Conservation (phyloP, 2,113 vertebrate genomes). For the Naja naja region DNA sequence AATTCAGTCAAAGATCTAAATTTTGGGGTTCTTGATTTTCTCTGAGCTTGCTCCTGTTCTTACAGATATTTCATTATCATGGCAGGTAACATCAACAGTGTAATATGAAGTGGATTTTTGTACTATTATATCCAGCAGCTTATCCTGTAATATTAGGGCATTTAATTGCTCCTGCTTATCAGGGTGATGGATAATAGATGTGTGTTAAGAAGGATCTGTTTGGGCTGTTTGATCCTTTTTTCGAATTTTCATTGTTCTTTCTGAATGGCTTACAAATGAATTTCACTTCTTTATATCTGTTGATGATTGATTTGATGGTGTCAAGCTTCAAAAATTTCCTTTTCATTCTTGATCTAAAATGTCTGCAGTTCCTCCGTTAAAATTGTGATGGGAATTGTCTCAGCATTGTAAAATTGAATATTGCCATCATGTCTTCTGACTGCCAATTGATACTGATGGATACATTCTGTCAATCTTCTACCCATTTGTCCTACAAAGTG, state of each 20-base stretch:
- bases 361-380: not conserved
- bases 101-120: not conserved
- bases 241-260: not conserved
- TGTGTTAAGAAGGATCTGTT: not conserved
- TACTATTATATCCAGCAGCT: not conserved
- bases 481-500: not conserved
- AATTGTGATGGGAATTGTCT: not conserved
- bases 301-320: not conserved
- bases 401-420: not conserved
- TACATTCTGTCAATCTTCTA: not conserved
- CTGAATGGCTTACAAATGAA: not conserved
- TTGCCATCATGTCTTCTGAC: not conserved
- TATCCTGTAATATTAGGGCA: not conserved
- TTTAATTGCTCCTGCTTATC: not conserved
- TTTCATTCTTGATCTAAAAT: not conserved
- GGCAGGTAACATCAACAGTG: not conserved
- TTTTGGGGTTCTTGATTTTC: not conserved
- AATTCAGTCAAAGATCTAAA: not conserved
- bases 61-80: not conserved
- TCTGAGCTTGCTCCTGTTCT: not conserved
- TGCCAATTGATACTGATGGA: not conserved
- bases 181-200: not conserved
- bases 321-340: not conserved
- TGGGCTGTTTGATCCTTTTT: not conserved
- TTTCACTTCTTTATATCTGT: not conserved